Evolutionary conservation across 2,797 vertebrate genomes (phyloP).

Genomic region (Gobionotothen gibberifrons): DNA sequence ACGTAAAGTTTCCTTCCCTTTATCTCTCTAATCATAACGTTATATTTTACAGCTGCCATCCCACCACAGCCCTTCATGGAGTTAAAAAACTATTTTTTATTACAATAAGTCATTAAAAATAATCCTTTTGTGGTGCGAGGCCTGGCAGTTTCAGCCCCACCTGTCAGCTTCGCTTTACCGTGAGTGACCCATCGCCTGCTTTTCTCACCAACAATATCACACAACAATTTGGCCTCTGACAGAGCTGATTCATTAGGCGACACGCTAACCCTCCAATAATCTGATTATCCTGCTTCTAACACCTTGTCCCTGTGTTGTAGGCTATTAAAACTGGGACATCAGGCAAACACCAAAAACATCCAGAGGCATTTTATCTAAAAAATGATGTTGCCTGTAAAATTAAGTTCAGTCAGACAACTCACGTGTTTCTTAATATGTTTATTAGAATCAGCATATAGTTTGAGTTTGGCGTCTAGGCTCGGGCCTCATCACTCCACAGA

Average conservation of each 20-base stretch:
- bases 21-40: background rate
- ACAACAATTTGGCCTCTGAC: conserved; percentile 54
- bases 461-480: too few species aligned
- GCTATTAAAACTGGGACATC: background rate
- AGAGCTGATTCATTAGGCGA: conserved; percentile 55
- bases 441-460: too few species aligned
- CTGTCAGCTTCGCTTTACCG: conserved; percentile 31
- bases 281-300: conserved; percentile 61
- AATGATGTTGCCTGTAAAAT: background rate
- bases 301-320: conserved; percentile 33
- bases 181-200: background rate
- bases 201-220: conserved; percentile 50
- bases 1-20: background rate
- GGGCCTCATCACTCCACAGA: too few species aligned
- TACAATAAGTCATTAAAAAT: too few species aligned
- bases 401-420: background rate
- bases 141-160: background rate
- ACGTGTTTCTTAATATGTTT: too few species aligned
- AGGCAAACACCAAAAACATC: background rate
- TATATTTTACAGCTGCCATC: background rate
- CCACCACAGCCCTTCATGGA: background rate
- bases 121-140: too few species aligned
- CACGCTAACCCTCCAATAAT: conserved; percentile 57
- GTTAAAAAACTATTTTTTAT: background rate
- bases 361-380: conserved; percentile 6